These are phyloP conservation scores for Equus quagga DNA, from an alignment of 2,113 vertebrate genomes.

Conservation along the genomic window DNA sequence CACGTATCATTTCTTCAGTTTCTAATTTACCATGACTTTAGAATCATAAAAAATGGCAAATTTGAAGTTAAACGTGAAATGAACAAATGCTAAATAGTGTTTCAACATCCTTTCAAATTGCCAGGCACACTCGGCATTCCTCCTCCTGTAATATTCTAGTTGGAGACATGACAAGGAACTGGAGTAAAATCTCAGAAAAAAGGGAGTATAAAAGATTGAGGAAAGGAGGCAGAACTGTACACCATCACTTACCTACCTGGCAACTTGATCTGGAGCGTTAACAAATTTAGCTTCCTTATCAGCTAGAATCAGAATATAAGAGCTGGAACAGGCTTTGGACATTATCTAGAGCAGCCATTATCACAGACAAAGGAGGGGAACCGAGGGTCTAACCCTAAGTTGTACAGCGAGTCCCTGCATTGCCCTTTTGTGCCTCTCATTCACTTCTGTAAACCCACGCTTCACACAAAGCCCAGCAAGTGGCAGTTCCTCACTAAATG, in stretches of 20 bases:
- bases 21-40: slow-evolving; percentile 6
- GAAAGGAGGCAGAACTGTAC: neutral
- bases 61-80: slow-evolving; percentile 2
- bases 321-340: neutral
- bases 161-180: neutral
- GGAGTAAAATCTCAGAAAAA: neutral
- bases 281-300: neutral
- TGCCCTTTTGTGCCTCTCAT: neutral
- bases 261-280: neutral
- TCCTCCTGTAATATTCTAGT: neutral
- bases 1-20: neutral
- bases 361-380: neutral
- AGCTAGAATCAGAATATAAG: neutral
- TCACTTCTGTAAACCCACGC: neutral
- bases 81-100: neutral
- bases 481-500: neutral
- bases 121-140: neutral
- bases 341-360: neutral
- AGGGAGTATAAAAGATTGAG: neutral
- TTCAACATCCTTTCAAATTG: neutral
- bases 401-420: neutral
- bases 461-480: neutral
- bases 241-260: neutral
- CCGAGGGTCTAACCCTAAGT: neutral
- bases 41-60: neutral